Percentiles rank a stretch among this genome's conserved stretches.
Conservation (phyloP, 2,888 invertebrate species). For the Mimachlamys varia region DNA sequence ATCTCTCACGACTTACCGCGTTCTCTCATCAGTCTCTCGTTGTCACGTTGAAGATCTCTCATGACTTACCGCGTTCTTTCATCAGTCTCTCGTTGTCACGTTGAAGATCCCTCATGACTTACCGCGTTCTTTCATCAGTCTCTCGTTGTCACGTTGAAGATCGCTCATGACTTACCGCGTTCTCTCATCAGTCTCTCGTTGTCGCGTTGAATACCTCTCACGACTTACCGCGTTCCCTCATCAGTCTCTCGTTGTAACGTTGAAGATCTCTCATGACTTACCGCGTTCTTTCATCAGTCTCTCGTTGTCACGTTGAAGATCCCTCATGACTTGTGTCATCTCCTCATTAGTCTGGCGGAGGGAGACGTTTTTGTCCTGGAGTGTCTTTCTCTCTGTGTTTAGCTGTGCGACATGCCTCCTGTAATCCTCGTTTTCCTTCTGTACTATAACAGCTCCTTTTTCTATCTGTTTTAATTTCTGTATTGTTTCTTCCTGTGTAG, state of each 20-base stretch:
- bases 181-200: neutral
- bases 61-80: too few relatives aligned
- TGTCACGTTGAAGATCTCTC: too few relatives aligned
- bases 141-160: too few relatives aligned
- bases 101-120: too few relatives aligned
- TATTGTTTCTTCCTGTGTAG: neutral
- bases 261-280: too few relatives aligned
- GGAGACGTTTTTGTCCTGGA: neutral
- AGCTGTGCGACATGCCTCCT: neutral
- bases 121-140: too few relatives aligned
- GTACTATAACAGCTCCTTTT: neutral
- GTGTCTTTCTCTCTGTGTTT: neutral
- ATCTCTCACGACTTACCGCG: too few relatives aligned
- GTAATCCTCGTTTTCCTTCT: neutral
- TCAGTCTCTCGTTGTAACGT: too few relatives aligned
- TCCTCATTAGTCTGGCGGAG: neutral
- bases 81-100: too few relatives aligned
- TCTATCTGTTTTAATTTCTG: neutral
- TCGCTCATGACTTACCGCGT: neutral
- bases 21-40: too few relatives aligned
- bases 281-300: neutral
- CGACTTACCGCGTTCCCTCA: too few relatives aligned
- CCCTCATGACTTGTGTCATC: neutral
- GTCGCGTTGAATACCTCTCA: neutral
- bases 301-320: neutral